phyloP scores from a whole-genome alignment of 2,888 invertebrate genomes.

The Ormyrus thymus region DNA sequence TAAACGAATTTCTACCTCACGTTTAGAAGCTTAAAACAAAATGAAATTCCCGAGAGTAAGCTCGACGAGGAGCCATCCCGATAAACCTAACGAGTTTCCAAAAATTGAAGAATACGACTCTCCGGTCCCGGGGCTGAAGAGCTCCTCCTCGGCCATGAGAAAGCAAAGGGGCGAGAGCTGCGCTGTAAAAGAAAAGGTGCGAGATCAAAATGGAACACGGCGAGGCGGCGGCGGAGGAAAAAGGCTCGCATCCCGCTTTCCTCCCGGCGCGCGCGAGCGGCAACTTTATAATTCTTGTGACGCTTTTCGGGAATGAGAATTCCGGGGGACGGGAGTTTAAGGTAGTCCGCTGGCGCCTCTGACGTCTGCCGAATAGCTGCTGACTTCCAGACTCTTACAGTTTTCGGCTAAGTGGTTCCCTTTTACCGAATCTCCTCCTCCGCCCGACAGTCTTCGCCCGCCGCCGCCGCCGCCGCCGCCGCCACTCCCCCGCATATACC shows the following conservation, averaged over 20 bases:
- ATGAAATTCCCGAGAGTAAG: too few species aligned
- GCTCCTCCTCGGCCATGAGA: background rate
- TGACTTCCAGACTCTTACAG: constrained; percentile 71
- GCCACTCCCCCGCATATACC: background rate
- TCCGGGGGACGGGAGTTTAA: constrained; percentile 64
- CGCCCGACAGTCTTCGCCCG: background rate
- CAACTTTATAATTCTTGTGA: constrained; percentile 75
- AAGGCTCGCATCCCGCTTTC: constrained; percentile 52
- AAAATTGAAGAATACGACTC: constrained; percentile 5
- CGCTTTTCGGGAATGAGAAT: constrained; percentile 73
- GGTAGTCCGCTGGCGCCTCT: constrained; percentile 73
- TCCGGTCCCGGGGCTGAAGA: too few species aligned
- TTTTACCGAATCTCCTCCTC: constrained; percentile 56
- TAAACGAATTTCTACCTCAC: too few species aligned
- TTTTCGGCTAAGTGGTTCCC: constrained; percentile 71
- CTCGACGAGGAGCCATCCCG: background rate
- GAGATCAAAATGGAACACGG: constrained; percentile 29
- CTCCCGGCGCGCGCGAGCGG: constrained; percentile 48
- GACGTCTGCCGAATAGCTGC: constrained; percentile 72
- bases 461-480: constrained; percentile 46
- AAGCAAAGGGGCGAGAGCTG: background rate
- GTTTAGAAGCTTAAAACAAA: too few species aligned
- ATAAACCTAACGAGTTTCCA: background rate
- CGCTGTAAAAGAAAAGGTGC: constrained; percentile 52
- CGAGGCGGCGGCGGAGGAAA: constrained; percentile 37